A percentile compares a stretch with the other conserved stretches of the same genome.
Conservation (phyloP, 2,113 vertebrate genomes). For the Cnemophilus loriae region DNA sequence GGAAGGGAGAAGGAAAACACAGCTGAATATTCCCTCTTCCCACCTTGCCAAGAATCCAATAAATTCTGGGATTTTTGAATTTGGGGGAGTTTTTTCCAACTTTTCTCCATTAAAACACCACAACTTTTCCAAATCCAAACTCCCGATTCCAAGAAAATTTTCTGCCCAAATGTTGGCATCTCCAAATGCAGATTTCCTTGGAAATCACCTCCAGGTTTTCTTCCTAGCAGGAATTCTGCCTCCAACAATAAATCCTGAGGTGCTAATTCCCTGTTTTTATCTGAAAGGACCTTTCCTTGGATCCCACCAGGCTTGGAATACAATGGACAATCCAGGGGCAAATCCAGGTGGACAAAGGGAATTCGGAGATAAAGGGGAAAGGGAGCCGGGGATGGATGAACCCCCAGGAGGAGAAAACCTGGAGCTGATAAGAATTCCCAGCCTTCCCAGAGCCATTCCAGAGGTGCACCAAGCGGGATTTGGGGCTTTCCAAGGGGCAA, state of each 20-base stretch:
- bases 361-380: not conserved
- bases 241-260: not conserved
- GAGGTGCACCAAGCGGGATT: not conserved
- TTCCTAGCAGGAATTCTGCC: not conserved
- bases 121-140: not conserved
- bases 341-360: not conserved
- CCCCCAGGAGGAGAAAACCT: not conserved
- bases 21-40: not conserved
- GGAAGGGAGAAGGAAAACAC: not conserved
- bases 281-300: not conserved
- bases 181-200: not conserved
- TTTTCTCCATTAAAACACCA: not conserved
- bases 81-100: fast-evolving
- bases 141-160: not conserved
- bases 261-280: not conserved
- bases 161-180: fast-evolving
- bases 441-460: not conserved
- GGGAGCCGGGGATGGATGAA: not conserved
- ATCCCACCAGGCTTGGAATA: not conserved
- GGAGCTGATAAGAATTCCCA: not conserved
- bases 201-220: not conserved
- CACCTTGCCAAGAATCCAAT: not conserved
- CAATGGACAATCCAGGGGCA: not conserved
- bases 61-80: not conserved
- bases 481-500: not conserved